Evolutionary conservation across 2,113 vertebrate species (phyloP), one percentile per base, ranked within the genome.

Genomic region (Gymnorhina tibicen): DNA sequence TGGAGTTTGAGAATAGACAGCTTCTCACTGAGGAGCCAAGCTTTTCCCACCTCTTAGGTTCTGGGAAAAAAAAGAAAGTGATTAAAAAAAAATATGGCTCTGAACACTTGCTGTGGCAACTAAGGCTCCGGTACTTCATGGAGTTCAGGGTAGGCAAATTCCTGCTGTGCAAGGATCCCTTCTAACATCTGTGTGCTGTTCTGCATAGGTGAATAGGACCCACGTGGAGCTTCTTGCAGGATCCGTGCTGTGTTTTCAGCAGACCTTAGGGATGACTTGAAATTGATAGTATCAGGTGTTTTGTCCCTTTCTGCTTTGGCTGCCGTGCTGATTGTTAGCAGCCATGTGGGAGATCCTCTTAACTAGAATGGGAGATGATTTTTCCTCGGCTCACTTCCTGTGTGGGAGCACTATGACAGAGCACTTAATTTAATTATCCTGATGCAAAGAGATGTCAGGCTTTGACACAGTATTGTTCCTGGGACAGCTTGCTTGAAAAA

Each of bases 71-170:
- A 90, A 70, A 46, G 13, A 64, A 79, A 39, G 7, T 7, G 6
- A 37, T 87, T 67, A 9, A 41, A 59, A 84, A 84, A 64, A 80
- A 42, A 30, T 3, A 6, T 24, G 49, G 3, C 59, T 89, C 77
- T 85, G 68, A 79, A 68, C 37, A 44, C 14, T 73, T 85, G 74
- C 69, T 85, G 87, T 89, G 85, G 42, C 63, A 76, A 0, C 82
- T 91, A 39, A 85, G n/a, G 67, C 63, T 91, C 74, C 0, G 0
- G 28, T 58, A 10, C 87, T 73, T 87, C 84, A 16, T 50, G 74
- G 93, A 86, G 75, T 87, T 90, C 46, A 63, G 94, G 78, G 85
- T 41, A 95, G 93, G 90, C 89, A 67, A 73, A 82, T 73, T 46
- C 30, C n/a, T 93, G 83, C 79, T 83, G 50, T 80, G 83, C 49